Conservation (phyloP, 2,888 invertebrate genomes). For the Scaeva pyrastri region DNA sequence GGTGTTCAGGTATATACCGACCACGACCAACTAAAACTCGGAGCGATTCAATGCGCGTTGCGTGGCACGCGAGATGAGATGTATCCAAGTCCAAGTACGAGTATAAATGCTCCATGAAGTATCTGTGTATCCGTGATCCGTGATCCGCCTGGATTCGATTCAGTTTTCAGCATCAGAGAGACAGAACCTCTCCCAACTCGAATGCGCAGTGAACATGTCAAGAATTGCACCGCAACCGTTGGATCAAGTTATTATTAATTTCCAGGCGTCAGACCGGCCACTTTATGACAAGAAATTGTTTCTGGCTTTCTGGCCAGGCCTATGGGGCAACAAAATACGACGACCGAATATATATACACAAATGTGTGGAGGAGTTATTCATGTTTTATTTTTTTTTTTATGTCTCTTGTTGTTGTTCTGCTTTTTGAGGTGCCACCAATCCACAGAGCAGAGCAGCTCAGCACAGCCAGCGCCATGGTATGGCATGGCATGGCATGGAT, state of each 20-base stretch:
- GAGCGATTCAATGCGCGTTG: slow-evolving; percentile 67
- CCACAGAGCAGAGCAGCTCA: too few species aligned
- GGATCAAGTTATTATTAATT: slow-evolving; percentile 76
- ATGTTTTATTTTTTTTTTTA: slow-evolving; percentile 9
- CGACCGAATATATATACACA: slow-evolving; percentile 44
- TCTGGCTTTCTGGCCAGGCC: slow-evolving; percentile 65
- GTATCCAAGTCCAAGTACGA: too few species aligned
- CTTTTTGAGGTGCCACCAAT: slow-evolving; percentile 72
- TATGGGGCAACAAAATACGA: slow-evolving; percentile 37
- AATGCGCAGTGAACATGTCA: slow-evolving; percentile 74
- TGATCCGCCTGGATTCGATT: slow-evolving; percentile 29
- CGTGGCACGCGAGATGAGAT: slow-evolving; percentile 72
- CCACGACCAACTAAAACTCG: slow-evolving; percentile 10
- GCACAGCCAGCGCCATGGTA: slow-evolving; percentile 62
- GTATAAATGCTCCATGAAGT: slow-evolving; percentile 34
- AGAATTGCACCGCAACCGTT: slow-evolving; percentile 73
- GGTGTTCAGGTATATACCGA: slow-evolving; percentile 41
- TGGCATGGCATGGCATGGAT: slow-evolving; percentile 57
- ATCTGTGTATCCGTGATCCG: slow-evolving; percentile 43
- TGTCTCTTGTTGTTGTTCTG: slow-evolving; percentile 8
- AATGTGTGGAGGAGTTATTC: slow-evolving; percentile 68
- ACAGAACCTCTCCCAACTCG: slow-evolving; percentile 65
- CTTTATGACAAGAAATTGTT: slow-evolving; percentile 76
- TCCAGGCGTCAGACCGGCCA: slow-evolving; percentile 74
- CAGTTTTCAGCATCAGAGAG: neutral